A percentile compares a stretch with the other conserved stretches of the same genome.
Evolutionary conservation across 2,888 invertebrate genomes (phyloP).

Genomic region (Phlogophora meticulosa): DNA sequence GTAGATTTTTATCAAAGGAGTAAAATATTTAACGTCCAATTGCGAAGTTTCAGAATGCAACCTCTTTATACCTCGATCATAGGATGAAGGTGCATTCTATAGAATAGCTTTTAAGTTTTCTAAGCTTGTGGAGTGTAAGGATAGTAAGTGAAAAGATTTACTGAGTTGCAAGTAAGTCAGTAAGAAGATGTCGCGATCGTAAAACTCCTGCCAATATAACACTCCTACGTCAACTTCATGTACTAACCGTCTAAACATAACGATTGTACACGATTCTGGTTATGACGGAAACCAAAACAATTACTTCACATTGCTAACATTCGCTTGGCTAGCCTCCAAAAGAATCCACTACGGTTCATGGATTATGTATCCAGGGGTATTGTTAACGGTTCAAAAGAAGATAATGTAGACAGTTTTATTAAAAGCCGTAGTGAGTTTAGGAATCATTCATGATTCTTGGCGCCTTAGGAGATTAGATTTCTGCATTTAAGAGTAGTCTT

Average conservation of each 20-base stretch:
- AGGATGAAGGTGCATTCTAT: too few relatives aligned
- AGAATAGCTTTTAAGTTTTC: too few relatives aligned
- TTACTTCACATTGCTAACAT: slow-evolving; percentile 50
- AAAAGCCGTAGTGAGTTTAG: slow-evolving; percentile 25
- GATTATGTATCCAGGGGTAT: slow-evolving; percentile 61
- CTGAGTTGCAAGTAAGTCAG: neutral
- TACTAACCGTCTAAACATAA: slow-evolving; percentile 46
- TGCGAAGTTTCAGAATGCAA: too few relatives aligned
- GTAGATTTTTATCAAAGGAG: too few relatives aligned
- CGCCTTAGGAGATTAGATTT: neutral
- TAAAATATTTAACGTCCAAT: too few relatives aligned
- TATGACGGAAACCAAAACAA: slow-evolving; percentile 64
- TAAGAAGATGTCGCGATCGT: neutral
- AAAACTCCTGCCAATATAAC: neutral
- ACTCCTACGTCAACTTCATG: slow-evolving; percentile 11
- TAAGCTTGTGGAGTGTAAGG: too few relatives aligned
- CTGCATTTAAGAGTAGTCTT: neutral
- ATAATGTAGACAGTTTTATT: slow-evolving; percentile 33
- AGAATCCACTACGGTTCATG: slow-evolving; percentile 51
- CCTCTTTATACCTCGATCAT: too few relatives aligned
- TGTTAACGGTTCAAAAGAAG: slow-evolving; percentile 48
- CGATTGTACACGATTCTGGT: slow-evolving; percentile 36
- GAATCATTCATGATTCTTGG: slow-evolving; percentile 44
- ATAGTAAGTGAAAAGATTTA: too few relatives aligned
- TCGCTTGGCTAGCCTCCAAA: slow-evolving; percentile 63